phyloP scores from a whole-genome alignment of 2,797 vertebrate genomes.

The Pitangus sulphuratus region DNA sequence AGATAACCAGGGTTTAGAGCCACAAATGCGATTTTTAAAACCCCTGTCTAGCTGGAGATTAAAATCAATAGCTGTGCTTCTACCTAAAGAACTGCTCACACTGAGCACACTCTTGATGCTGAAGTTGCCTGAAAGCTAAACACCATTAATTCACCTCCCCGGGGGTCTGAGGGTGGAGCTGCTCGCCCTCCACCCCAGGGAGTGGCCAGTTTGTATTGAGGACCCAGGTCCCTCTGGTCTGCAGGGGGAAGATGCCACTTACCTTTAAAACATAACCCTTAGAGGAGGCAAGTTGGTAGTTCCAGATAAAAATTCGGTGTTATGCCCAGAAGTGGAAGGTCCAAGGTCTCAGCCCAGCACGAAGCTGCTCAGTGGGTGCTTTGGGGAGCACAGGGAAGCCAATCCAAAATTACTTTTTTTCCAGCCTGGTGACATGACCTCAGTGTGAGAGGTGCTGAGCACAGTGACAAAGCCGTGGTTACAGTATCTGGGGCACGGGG shows the following conservation, averaged over 20 bases:
- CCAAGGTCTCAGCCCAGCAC: background rate
- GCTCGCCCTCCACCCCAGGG: background rate
- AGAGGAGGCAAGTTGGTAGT: background rate
- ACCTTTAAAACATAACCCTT: background rate
- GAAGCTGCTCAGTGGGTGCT: background rate
- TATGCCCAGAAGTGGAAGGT: background rate
- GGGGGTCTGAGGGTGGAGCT: background rate
- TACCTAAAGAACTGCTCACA: background rate
- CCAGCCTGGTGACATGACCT: background rate
- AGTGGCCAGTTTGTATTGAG: background rate
- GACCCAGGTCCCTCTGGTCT: background rate
- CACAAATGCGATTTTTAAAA: background rate
- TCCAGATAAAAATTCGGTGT: background rate
- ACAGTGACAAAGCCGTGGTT: accelerated
- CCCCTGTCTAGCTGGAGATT: background rate
- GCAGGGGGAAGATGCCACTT: background rate
- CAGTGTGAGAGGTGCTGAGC: background rate
- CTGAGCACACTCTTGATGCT: background rate
- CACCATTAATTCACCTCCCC: background rate
- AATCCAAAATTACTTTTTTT: background rate
- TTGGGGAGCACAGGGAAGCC: background rate
- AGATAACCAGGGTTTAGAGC: background rate
- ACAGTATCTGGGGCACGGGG: background rate
- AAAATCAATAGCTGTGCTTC: background rate
- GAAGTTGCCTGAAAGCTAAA: background rate